phyloP scores from a whole-genome alignment of 37 sponge, comb jelly and placozoan genomes.

The Chondrosia reniformis region DNA sequence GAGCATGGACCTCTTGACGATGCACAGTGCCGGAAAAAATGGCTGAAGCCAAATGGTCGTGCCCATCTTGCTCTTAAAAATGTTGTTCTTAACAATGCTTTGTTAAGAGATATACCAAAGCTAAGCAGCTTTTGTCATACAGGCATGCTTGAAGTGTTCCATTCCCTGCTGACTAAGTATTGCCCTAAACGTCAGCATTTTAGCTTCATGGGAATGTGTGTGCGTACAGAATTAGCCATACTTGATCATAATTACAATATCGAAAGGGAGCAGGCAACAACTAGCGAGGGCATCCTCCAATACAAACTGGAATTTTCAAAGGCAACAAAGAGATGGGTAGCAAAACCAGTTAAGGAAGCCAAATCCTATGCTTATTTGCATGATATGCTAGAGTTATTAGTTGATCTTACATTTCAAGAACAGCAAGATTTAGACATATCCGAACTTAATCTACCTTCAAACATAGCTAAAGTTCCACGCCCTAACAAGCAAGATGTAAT shows the following conservation, averaged over 20 bases:
- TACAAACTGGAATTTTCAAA: slow-evolving; percentile 17
- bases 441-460: too few relatives aligned
- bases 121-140: slow-evolving; percentile 17
- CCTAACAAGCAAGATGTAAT: neutral
- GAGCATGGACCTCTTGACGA: neutral
- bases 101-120: neutral
- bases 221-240: slow-evolving; percentile 14
- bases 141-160: slow-evolving; percentile 26
- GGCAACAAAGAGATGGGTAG: neutral
- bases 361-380: slow-evolving; percentile 1
- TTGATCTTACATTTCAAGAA: neutral
- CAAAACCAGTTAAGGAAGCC: slow-evolving; percentile 3
- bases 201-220: slow-evolving; percentile 25
- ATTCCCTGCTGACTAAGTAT: slow-evolving; percentile 26
- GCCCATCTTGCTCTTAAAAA: slow-evolving; percentile 13
- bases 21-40: neutral
- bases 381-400: neutral
- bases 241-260: slow-evolving; percentile 31
- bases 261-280: neutral
- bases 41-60: slow-evolving; percentile 1
- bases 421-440: too few relatives aligned
- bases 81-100: neutral
- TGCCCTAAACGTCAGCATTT: slow-evolving; percentile 38
- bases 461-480: slow-evolving; percentile 9
- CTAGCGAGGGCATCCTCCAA: neutral